These are phyloP conservation scores for Ptilodon capucinus DNA, from an alignment of 2,888 invertebrate species.

Conservation along the genomic window DNA sequence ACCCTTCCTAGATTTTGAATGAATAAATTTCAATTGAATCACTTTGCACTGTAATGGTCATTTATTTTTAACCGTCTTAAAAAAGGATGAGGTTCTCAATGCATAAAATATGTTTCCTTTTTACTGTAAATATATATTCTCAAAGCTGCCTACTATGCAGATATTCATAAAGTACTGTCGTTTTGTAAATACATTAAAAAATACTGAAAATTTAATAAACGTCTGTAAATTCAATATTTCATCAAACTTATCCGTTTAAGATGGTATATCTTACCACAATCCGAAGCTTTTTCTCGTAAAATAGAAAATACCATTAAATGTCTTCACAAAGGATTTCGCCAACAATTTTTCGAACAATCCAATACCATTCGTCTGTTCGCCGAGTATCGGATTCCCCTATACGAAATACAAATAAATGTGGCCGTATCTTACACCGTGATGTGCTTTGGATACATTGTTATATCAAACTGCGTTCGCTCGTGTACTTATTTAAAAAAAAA, in stretches of 20 bases:
- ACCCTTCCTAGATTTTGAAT: too few species aligned
- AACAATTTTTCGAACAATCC: conserved; percentile 52
- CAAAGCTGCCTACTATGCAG: too few species aligned
- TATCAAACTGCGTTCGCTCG: too few species aligned
- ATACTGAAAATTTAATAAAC: too few species aligned
- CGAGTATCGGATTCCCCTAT: conserved; percentile 62
- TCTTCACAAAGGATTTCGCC: conserved; percentile 45
- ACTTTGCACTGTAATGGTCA: too few species aligned
- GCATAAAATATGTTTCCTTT: too few species aligned
- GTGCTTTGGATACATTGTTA: conserved; percentile 9
- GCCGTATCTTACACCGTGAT: conserved; percentile 48
- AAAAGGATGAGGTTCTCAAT: too few species aligned
- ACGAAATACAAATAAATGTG: conserved; percentile 65
- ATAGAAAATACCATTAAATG: conserved; percentile 32
- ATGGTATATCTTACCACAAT: conserved; percentile 9
- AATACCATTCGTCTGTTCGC: conserved; percentile 54
- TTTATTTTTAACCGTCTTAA: too few species aligned
- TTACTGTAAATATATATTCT: too few species aligned
- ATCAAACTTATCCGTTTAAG: conserved; percentile 31
- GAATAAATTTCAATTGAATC: too few species aligned
- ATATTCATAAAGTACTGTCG: too few species aligned
- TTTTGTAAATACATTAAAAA: conserved; percentile 18
- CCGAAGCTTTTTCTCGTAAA: conserved; percentile 30
- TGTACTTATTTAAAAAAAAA: too few species aligned
- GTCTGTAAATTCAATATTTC: conserved; percentile 63